Base-by-base conservation (phyloP, 2,888 invertebrate genomes). In the Coecobrya sp. region DNA sequence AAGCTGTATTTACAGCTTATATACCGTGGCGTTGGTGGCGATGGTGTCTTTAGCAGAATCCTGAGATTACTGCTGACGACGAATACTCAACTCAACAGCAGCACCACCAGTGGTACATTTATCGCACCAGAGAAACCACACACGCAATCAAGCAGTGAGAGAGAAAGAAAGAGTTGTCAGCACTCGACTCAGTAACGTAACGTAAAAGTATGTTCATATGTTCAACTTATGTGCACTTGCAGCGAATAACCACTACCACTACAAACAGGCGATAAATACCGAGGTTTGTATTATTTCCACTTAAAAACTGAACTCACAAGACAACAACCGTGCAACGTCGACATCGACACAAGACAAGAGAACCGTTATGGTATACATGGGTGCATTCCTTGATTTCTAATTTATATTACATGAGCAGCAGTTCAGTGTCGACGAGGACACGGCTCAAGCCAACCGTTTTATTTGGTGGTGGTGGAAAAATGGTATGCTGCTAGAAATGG, bases 361-460 rank as follows among this genome's bases (percentile, higher is more conserved):
- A 36, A 27, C 19, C 22, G 82, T 62, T 30, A 36, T 62, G 62
- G 22, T 25, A 82, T 62, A 82, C 82, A 82, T 82, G 82, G 42
- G 62, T 82, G 82, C 82, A 62, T 82, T 82, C 59, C 82, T 82
- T 82, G 82, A 82, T 82, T 82, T 82, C 82, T 82, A 82, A 82
- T 82, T 82, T 82, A 82, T 82, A 82, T 52, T 79, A 30, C 22
- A 25, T 62, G 11, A 27, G 13, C 13, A 68, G 13, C 2, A 73
- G 2, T 36, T 36, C 36, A 36, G n/a, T n/a, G 25, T 52, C 30
- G 36, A 55, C 30, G 19, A 30, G 2, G n/a, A 82, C 27, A 36
- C 16, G 4, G 79, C 79, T 76, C 45, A 45, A 45, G 49, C 70
- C 19, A 76, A 76, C 73, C 45, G 10, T 70, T 70, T 42, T 70